Percentiles rank a stretch among this genome's conserved stretches.
Evolutionary conservation across 2,113 vertebrate species (phyloP).

Genomic region (Tamias sibiricus): DNA sequence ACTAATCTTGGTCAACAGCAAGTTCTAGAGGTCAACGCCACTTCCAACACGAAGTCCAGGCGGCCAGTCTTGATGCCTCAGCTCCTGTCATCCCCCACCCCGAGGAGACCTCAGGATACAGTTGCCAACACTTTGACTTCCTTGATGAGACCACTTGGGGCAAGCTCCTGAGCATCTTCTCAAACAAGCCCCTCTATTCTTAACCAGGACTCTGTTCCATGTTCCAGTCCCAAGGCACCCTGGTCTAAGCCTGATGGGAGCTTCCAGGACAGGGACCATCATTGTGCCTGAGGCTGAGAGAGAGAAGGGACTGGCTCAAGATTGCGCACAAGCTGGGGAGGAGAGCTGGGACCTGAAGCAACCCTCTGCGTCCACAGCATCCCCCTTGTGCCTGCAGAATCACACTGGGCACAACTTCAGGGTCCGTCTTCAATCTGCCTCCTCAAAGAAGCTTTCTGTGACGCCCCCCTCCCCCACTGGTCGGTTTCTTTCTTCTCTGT

Average conservation of each 20-base stretch:
- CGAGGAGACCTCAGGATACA: neutral
- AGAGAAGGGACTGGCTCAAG: neutral
- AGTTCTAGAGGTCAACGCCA: neutral
- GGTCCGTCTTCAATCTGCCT: neutral
- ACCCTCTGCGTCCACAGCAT: neutral
- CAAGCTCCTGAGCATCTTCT: neutral
- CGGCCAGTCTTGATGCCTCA: neutral
- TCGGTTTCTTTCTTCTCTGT: neutral
- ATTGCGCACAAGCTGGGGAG: neutral
- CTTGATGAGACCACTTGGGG: neutral
- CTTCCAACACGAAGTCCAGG: neutral
- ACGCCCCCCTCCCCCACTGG: neutral
- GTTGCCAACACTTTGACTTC: neutral
- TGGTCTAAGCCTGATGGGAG: neutral
- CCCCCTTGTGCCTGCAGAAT: neutral
- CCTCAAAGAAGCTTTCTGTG: neutral
- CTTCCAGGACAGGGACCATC: neutral
- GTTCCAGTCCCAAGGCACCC: neutral
- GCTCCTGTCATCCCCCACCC: neutral
- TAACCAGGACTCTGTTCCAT: neutral
- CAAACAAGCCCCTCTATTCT: neutral
- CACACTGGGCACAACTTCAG: neutral
- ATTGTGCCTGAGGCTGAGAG: neutral
- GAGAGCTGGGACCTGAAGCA: neutral
- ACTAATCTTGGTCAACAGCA: neutral